These are phyloP conservation scores for Hedychridium roseum DNA, from an alignment of 2,888 invertebrate species.

Conservation along the genomic window DNA sequence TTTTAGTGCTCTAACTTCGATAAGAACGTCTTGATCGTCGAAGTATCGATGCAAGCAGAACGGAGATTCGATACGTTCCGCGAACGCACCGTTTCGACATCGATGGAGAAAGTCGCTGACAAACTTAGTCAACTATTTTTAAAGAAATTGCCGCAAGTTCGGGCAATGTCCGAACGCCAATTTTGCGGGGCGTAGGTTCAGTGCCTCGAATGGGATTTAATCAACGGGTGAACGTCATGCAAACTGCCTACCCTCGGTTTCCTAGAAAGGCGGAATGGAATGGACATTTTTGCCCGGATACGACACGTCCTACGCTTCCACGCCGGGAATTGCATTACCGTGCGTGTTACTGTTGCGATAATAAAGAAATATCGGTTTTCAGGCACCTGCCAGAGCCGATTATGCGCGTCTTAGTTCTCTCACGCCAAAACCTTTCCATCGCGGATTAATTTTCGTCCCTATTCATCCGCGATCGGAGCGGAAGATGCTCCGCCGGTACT, in stretches of 20 bases:
- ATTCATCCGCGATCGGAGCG: constrained; percentile 15
- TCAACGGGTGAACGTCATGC: too few species aligned
- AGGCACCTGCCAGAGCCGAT: constrained; percentile 16
- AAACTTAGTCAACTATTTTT: constrained; percentile 21
- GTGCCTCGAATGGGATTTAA: too few species aligned
- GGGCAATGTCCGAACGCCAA: too few species aligned
- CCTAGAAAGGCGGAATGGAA: too few species aligned
- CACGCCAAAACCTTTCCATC: constrained; percentile 20
- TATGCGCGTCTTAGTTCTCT: constrained; percentile 12
- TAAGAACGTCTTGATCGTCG: too few species aligned
- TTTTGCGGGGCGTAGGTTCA: too few species aligned
- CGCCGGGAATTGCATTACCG: constrained; percentile 6
- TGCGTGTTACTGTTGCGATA: constrained; percentile 15
- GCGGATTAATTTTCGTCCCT: constrained; percentile 27
- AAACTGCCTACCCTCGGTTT: too few species aligned
- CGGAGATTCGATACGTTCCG: background rate
- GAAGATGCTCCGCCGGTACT: constrained; percentile 4
- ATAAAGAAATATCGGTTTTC: constrained; percentile 23
- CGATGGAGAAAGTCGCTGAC: constrained; percentile 26
- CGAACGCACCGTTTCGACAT: constrained; percentile 14
- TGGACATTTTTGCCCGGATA: too few species aligned
- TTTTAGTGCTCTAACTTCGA: too few species aligned
- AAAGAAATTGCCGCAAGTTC: too few species aligned
- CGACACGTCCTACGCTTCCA: too few species aligned
- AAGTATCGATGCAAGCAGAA: background rate